A percentile compares a stretch with the other conserved stretches of the same genome.
phyloP scores from a whole-genome alignment of 2,797 vertebrate genomes.

The Chaetophractus vellerosus region DNA sequence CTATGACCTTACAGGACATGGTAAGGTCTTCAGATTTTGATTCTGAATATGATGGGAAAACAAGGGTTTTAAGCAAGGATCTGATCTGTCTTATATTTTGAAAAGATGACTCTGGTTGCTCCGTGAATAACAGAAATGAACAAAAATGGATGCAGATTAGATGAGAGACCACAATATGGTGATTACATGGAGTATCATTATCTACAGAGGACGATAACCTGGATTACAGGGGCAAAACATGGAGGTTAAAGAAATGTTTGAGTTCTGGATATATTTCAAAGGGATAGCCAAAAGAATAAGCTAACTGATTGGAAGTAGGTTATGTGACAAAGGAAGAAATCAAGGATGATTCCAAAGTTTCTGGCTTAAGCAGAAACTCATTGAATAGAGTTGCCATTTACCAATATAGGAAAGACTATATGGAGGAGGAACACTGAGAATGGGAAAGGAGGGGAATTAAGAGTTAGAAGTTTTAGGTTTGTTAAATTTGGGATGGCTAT shows the following conservation, averaged over 20 bases:
- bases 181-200: not conserved
- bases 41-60: not conserved
- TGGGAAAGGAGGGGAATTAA: not conserved
- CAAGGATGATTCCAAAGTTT: not conserved
- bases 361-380: not conserved
- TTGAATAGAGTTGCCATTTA: not conserved
- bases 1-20: accelerated
- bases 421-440: not conserved
- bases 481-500: not conserved
- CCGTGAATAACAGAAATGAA: not conserved
- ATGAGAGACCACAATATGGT: not conserved
- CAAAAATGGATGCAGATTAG: not conserved
- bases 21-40: not conserved
- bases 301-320: not conserved
- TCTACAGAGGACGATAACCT: not conserved
- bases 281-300: not conserved
- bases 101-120: not conserved
- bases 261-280: not conserved
- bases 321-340: not conserved
- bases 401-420: not conserved
- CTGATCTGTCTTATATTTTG: too few species aligned
- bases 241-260: not conserved
- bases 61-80: not conserved
- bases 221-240: not conserved
- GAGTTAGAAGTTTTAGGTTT: not conserved